Evolutionary conservation across 2,888 invertebrate genomes (phyloP).

Genomic region (Eristalinus sepulchralis): DNA sequence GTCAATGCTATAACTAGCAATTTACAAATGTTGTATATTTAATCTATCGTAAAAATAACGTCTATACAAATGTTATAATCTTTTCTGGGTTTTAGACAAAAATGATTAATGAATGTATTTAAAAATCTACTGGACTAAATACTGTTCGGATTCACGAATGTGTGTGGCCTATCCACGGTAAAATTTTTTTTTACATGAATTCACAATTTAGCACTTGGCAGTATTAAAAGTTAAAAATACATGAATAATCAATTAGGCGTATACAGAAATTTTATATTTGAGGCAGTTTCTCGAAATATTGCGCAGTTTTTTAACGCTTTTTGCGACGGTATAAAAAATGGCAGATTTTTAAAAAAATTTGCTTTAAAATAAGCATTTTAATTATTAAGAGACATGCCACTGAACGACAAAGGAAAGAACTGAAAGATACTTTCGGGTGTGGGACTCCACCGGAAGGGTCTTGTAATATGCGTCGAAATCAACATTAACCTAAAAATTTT

Average conservation of each 20-base stretch:
- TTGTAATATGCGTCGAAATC: no score
- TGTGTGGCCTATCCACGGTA: not conserved
- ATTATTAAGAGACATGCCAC: no score
- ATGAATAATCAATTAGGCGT: no score
- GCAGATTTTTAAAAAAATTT: no score
- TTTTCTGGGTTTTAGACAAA: no score
- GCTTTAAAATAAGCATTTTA: no score
- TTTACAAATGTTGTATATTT: not conserved
- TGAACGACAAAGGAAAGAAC: no score
- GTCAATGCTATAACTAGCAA: constrained; percentile 15
- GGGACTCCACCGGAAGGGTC: no score
- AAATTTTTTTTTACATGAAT: not conserved
- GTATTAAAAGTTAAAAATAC: not conserved
- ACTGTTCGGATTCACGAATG: constrained; percentile 17
- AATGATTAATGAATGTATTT: not conserved
- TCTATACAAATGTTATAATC: not conserved
- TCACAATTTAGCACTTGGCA: constrained; percentile 14
- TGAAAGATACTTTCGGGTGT: no score
- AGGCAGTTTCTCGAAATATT: not conserved
- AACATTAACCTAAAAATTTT: no score
- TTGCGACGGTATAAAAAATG: no score
- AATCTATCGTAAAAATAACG: not conserved
- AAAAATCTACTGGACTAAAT: constrained; percentile 12
- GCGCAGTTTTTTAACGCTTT: no score
- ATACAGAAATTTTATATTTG: not conserved